Evolutionary conservation across 2,797 vertebrate genomes (phyloP).

Genomic region (Carapus acus): DNA sequence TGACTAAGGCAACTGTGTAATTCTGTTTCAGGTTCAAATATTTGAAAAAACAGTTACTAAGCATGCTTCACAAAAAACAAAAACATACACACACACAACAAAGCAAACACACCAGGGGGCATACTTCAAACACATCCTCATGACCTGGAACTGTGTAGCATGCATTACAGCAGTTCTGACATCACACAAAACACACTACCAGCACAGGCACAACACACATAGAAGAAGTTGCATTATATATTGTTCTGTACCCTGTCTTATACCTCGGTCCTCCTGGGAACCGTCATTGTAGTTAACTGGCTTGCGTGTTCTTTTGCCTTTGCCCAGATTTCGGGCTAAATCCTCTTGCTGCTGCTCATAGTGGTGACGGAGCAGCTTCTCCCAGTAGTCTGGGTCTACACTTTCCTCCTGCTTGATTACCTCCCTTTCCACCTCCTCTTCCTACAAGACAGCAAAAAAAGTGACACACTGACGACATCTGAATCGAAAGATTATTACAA

Average conservation of each 20-base stretch:
- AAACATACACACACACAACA: slow-evolving; percentile 7
- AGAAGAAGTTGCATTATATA: slow-evolving; percentile 58
- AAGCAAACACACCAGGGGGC: not conserved
- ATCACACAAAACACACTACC: slow-evolving; percentile 34
- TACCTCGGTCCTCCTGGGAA: slow-evolving; percentile 98
- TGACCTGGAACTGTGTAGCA: slow-evolving; percentile 13
- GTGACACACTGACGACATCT: not conserved
- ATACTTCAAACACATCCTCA: slow-evolving; percentile 16
- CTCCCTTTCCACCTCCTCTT: slow-evolving; percentile 95
- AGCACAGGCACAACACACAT: slow-evolving; percentile 46
- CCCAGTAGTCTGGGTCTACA: slow-evolving; percentile 98
- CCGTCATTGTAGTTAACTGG: slow-evolving; percentile 99
- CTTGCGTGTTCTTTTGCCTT: slow-evolving; percentile 97
- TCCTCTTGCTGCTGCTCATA: slow-evolving; percentile 99
- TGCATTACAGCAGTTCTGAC: slow-evolving; percentile 21
- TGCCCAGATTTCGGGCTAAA: slow-evolving; percentile 93
- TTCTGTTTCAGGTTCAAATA: not conserved
- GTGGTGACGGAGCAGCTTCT: slow-evolving; percentile 95
- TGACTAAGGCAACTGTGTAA: not conserved
- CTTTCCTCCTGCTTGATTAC: slow-evolving; percentile 99
- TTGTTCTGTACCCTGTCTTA: slow-evolving; percentile 78
- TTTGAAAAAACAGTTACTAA: not conserved
- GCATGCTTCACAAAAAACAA: not conserved
- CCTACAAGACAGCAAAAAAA: slow-evolving; percentile 53
- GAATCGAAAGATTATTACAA: no score